Conservation (phyloP, 2,113 vertebrate genomes). For the Motacilla alba region DNA sequence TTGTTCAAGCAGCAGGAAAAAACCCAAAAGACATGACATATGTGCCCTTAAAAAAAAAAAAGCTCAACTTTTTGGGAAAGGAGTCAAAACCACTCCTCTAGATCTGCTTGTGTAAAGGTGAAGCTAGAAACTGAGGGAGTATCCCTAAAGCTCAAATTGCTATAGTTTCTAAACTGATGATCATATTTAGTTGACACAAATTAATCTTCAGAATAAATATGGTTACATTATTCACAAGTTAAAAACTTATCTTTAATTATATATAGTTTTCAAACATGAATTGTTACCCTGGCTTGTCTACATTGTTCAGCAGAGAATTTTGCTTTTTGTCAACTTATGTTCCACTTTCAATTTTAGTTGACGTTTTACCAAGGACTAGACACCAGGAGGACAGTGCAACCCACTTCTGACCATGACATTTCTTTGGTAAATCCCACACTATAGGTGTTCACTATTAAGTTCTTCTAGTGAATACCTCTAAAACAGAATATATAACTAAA, state of each 20-base stretch:
- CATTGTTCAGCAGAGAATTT: constrained; percentile 76
- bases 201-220: not conserved
- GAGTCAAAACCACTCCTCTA: not conserved
- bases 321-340: constrained; percentile 65
- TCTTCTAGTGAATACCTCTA: constrained; percentile 66
- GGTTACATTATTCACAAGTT: not conserved
- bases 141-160: not conserved
- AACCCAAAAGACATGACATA: not conserved
- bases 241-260: constrained; percentile 65
- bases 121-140: not conserved
- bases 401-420: constrained; percentile 66
- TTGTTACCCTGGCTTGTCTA: constrained; percentile 57
- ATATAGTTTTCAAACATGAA: constrained; percentile 65
- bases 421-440: constrained; percentile 73
- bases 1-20: not conserved
- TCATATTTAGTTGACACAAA: not conserved
- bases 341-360: constrained; percentile 74
- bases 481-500: not conserved
- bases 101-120: not conserved
- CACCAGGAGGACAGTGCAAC: constrained; percentile 67
- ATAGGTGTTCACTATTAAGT: constrained; percentile 15
- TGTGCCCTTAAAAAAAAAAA: not conserved
- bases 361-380: constrained; percentile 70
- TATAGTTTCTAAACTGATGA: not conserved
- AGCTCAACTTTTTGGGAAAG: not conserved